These are phyloP conservation scores for Griposia aprilina DNA, from an alignment of 2,888 invertebrate species.

Conservation along the genomic window DNA sequence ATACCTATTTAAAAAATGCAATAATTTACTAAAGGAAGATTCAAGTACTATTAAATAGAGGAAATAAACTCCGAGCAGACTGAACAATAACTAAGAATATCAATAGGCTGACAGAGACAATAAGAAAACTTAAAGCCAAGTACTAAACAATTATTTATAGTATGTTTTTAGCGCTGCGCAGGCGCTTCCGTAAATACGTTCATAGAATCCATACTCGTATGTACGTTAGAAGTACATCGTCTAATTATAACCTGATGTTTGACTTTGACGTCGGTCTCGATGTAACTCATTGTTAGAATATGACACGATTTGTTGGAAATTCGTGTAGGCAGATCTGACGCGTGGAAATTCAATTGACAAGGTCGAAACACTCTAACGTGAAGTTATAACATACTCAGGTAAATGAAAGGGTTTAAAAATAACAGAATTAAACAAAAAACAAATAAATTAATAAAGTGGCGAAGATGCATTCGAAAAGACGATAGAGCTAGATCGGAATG, in stretches of 20 bases:
- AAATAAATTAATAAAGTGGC: background rate
- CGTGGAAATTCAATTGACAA: slow-evolving; percentile 74
- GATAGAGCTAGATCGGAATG: background rate
- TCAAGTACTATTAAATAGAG: slow-evolving; percentile 2
- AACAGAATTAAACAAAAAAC: background rate
- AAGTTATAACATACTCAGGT: slow-evolving; percentile 50
- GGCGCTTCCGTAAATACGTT: slow-evolving; percentile 68
- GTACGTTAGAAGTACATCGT: slow-evolving; percentile 63
- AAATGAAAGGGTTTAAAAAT: slow-evolving; percentile 38
- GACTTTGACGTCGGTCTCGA: slow-evolving; percentile 69
- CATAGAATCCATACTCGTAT: slow-evolving; percentile 62
- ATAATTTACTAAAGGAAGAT: slow-evolving; percentile 3
- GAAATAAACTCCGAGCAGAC: slow-evolving; percentile 31
- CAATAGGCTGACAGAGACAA: slow-evolving; percentile 50
- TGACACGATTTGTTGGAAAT: slow-evolving; percentile 74
- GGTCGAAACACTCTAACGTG: slow-evolving; percentile 66
- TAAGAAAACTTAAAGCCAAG: slow-evolving; percentile 59
- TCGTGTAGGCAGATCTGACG: slow-evolving; percentile 73
- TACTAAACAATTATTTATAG: slow-evolving; percentile 64
- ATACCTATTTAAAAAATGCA: background rate
- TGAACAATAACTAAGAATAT: slow-evolving; percentile 43
- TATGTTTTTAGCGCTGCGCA: slow-evolving; percentile 64
- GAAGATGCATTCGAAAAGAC: background rate
- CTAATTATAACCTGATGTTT: slow-evolving; percentile 71
- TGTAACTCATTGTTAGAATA: slow-evolving; percentile 72